Evolutionary conservation across 2,797 vertebrate species (phyloP).

Genomic region (Pangasius krempfi): DNA sequence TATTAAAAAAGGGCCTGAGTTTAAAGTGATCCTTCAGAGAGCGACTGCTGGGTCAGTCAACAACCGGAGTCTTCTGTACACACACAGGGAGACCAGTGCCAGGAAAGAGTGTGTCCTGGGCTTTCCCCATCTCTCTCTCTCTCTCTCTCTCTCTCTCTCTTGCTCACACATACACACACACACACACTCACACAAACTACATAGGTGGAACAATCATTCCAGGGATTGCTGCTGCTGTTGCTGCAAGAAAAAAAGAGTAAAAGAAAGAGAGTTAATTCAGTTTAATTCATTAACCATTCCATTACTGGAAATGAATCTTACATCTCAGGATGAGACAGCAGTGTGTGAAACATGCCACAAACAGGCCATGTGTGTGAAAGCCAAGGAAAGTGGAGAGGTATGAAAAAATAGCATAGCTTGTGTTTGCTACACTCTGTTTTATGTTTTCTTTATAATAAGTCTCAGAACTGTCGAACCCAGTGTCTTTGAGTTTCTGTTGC

Average conservation of each 20-base stretch:
- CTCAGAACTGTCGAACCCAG: slow-evolving; percentile 67
- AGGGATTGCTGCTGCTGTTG: slow-evolving; percentile 19
- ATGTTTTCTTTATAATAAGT: slow-evolving; percentile 37
- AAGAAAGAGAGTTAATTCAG: slow-evolving; percentile 31
- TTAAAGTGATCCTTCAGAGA: slow-evolving; percentile 83
- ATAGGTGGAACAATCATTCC: slow-evolving; percentile 85
- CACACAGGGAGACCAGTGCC: slow-evolving; percentile 45
- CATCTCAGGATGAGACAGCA: slow-evolving; percentile 10
- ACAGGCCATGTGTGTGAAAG: not conserved
- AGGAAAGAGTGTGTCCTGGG: slow-evolving; percentile 24
- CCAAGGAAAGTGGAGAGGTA: not conserved
- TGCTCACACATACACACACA: slow-evolving; percentile 51
- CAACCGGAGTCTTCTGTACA: slow-evolving; percentile 80
- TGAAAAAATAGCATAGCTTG: not conserved
- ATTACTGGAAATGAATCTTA: slow-evolving; percentile 16
- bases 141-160: slow-evolving; percentile 49
- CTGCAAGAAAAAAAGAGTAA: slow-evolving; percentile 42
- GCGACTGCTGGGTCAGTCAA: slow-evolving; percentile 67
- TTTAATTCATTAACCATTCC: slow-evolving; percentile 31
- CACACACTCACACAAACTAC: slow-evolving; percentile 68
- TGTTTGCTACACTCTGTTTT: not conserved
- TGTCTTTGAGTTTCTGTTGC: slow-evolving; percentile 62
- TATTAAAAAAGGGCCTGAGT: slow-evolving; percentile 95
- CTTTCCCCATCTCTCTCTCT: slow-evolving; percentile 34
- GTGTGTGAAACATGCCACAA: slow-evolving; percentile 13